Base-by-base conservation (phyloP, 1,140 invertebrate species). In the Penaeus chinensis region DNA sequence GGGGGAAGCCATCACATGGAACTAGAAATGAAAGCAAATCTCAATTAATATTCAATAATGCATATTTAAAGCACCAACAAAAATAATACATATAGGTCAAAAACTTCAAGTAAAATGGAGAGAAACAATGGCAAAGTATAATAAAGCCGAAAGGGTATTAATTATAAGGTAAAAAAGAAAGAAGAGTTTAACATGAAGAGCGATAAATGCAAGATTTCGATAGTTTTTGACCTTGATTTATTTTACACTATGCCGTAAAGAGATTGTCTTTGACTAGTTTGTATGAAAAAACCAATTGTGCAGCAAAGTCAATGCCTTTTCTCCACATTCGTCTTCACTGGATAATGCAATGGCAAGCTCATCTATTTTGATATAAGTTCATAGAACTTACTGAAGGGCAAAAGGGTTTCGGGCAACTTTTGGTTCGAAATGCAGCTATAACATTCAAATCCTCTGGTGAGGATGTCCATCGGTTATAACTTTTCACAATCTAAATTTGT, bases 181-280 rank as follows among this genome's bases (percentile, higher is more conserved):
- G 7, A 16, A 0, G 7, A 77, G 32, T 32, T 74, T 27, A 27
- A 74, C 7, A 37, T 24, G 27, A 74, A 32, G 18, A 74, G 71
- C 16, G 37, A 63, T 27, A 32, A 82, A 19, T 24, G 18, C 32
- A 60, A 24, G 24, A 18, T 78, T 32, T 61, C 20, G 61, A 85
- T 66, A 85, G 60, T 85, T 85, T 85, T 78, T 85, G 83, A 85
- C 83, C 83, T 63, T 18, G 71, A 66, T 66, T 62, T 47, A 61
- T 61, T 54, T 62, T 47, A 62, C 22, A 60, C 74, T 85, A 62
- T 62, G 74, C 54, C 54, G 71, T n/a, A 37, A 82, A 62, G 78
- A 85, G 83, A 85, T 85, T 85, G 83, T 85, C 83, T 66, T 61
- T 85, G 83, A 85, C 83, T 85, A 85, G 83, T 63, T 85, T 85